Evolutionary conservation across 2,888 invertebrate species (phyloP), one percentile per base, ranked within the genome.

Genomic region (Cactoblastis cactorum): DNA sequence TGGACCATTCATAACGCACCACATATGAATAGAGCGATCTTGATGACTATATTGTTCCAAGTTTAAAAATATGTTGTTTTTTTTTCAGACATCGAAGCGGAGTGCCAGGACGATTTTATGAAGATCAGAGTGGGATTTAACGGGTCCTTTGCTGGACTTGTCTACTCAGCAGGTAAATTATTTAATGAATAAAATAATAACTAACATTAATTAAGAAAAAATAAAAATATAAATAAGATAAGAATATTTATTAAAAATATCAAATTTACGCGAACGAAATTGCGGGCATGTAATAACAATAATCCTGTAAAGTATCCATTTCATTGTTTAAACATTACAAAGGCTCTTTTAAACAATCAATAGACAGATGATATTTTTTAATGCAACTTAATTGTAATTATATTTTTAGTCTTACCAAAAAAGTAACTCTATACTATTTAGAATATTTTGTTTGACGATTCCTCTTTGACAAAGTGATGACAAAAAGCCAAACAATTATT

Each of bases 51-150:
- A 49, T 41, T 53, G 28, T 50, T 39, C 38, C n/a, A 34, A 33
- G 47, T 4, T 49, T 49, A 53, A 53, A 47, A 50, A 51, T n/a
- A 15, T 46, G 47, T 51, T 34, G n/a, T 47, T 56, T 58, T 62
- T 65, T 60, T 87, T 86, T 38, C 90, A 97, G 97, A 97, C 88
- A 97, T 97, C 67, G 97, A 97, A 84, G 97, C 97, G 0, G 97
- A 97, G 80, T 97, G 97, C 68, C 97, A 97, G 80, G 97, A 97
- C 74, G 97, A 97, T 80, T 97, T 96, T 78, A 97, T 97, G 97
- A 97, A 97, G 83, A 97, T 97, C 54, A 91, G 96, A 56, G 94
- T 97, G 41, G 96, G 96, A 1, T 97, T 97, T 82, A 97, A 97
- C 80, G 97, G 97, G 15, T 95, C 96, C 0, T 97, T 97, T 71